Evolutionary conservation across 2,888 invertebrate species (phyloP), one percentile per base, ranked within the genome.

Genomic region (Pyralis farinalis): DNA sequence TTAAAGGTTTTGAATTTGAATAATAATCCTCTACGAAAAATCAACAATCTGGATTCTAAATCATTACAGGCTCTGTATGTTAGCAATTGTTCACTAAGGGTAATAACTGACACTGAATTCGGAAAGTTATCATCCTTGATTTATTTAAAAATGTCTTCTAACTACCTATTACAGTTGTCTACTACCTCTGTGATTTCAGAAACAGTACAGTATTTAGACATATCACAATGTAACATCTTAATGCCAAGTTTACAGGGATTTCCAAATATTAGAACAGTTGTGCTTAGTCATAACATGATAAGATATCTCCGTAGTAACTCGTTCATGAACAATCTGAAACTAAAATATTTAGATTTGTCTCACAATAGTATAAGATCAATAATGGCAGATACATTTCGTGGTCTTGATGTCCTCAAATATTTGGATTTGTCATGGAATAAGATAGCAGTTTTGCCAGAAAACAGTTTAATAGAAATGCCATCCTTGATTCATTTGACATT

Each of bases 391-490:
- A 91, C 93, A 0, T 95, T 95, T 65, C 76, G 77, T 34, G 90
- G 90, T 7, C 63, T 95, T 1, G 75, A 73, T 46, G 78, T 89
- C 46, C 65, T 95, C 4, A 90, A 91, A 53, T 71, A 82, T 45
- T 74, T 95, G 36, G 94, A 95, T 71, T 71, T 95, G 47, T 94
- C 95, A 0, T 91, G 90, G 71, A 95, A 95, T 69, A 91, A 91
- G 68, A 89, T 95, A 40, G 89, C 90, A 0, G 63, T 70, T 4
- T 64, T 95, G 48, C 91, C 92, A 40, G 87, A 91, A 47, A 86
- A 91, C 33, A 82, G 91, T 1, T 91, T 95, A 51, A 69, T 84
- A 27, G 86, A 91, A 49, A 94, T 92, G 70, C 87, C 91, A 9
- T 85, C 90, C 1, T 68, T 95, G 20, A 87, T 86, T 3, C 79